Evolutionary conservation across 2,113 vertebrate genomes (phyloP), one percentile per base, ranked within the genome.

Genomic region (Semnopithecus entellus): DNA sequence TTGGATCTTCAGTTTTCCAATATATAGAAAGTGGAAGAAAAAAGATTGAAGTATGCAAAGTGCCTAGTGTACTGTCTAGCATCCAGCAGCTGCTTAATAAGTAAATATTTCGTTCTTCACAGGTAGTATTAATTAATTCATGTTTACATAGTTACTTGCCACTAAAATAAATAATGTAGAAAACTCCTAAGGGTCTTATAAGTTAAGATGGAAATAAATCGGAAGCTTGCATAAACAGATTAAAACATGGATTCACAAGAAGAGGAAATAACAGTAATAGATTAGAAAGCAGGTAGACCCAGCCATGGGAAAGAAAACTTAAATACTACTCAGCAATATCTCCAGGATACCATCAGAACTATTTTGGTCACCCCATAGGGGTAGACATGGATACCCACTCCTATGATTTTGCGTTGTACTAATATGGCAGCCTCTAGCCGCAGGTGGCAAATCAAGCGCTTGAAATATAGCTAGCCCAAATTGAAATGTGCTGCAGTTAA

Each of bases 111-210:
- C 25, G 59, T 88, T 93, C 79, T 55, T 78, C 14, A 40, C 48
- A 59, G 40, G 32, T 35, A 76, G 55, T 88, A 92, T 72, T 64
- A 84, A 91, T 79, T 91, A 30, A 93, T 59, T 88, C 48, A 70
- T 70, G 78, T 40, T 89, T 52, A 82, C 22, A 83, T 38, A 88
- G 14, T 83, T 55, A 83, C 59, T 83, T 68, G 48, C 57, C 75
- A 70, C 92, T 66, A 95, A 87, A 91, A 57, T 5, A 95, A 88
- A 88, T 48, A 83, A 76, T 78, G 76, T 70, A 78, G 32, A 89
- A 83, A 93, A 89, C 20, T 78, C 76, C 43, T 79, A 83, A 50
- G 38, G 35, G 59, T 68, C 70, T 83, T 84, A 27, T 59, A 89
- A 88, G 38, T 35, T 89, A 85, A 64, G 22, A 27, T 73, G 55